These are phyloP conservation scores for Mechanitis messenoides DNA, from an alignment of 2,888 invertebrate genomes.

Conservation along the genomic window DNA sequence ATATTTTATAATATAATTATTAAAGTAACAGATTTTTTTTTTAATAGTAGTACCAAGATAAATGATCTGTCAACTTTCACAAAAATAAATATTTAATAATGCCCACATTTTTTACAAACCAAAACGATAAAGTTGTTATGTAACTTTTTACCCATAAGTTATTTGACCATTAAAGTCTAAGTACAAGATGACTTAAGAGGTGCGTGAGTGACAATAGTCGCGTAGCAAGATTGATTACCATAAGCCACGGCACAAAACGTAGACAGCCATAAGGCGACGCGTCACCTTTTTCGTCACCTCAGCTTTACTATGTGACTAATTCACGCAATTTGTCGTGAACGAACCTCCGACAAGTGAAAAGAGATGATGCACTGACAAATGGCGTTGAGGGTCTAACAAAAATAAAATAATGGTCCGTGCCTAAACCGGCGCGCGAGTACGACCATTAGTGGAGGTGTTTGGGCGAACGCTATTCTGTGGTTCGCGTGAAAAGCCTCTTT, in stretches of 20 bases:
- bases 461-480: constrained; percentile 74
- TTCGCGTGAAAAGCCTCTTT: constrained; percentile 71
- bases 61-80: too few relatives aligned
- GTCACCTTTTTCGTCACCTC: constrained; percentile 77
- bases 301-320: constrained; percentile 71
- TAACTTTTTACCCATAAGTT: background rate
- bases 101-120: background rate
- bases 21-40: too few relatives aligned
- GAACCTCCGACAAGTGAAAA: constrained; percentile 66
- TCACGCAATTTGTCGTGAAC: constrained; percentile 73
- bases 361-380: constrained; percentile 75
- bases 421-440: constrained; percentile 65
- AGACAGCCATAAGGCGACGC: constrained; percentile 50
- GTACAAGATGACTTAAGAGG: constrained; percentile 45
- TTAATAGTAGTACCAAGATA: too few relatives aligned
- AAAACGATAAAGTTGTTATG: background rate
- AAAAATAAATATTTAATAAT: too few relatives aligned
- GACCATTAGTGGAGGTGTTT: constrained; percentile 74
- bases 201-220: constrained; percentile 57
- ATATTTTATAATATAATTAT: too few relatives aligned
- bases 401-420: constrained; percentile 73
- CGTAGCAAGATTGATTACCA: constrained; percentile 63
- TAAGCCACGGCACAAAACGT: constrained; percentile 52
- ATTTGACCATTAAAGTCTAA: constrained; percentile 34
- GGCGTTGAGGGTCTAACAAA: constrained; percentile 72